Evolutionary conservation across 2,888 invertebrate genomes (phyloP).

Genomic region (Lydus trimaculatus): DNA sequence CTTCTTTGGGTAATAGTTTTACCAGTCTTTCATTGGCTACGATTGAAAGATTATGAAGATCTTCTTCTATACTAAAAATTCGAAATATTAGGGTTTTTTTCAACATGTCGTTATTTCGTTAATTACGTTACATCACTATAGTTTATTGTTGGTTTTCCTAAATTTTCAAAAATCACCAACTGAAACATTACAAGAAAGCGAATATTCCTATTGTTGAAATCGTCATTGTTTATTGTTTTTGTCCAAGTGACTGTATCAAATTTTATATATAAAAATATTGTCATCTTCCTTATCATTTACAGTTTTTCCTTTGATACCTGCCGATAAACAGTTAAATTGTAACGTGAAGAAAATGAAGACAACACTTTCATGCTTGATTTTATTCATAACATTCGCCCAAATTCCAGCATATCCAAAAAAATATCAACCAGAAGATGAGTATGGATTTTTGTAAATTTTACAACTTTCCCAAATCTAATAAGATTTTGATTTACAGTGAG

Average conservation of each 20-base stretch:
- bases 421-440: conserved; percentile 52
- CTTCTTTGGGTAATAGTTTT: not conserved
- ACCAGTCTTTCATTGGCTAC: not conserved
- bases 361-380: conserved; percentile 2
- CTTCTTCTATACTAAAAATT: too few species aligned
- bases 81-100: too few species aligned
- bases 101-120: not conserved
- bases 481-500: conserved; percentile 44
- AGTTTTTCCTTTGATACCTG: not conserved
- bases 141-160: conserved; percentile 13
- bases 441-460: too few species aligned
- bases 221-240: conserved; percentile 54
- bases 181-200: conserved; percentile 42
- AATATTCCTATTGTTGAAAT: conserved; percentile 42
- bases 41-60: not conserved
- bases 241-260: conserved; percentile 52
- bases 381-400: conserved; percentile 14
- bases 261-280: conserved; percentile 45
- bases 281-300: not conserved
- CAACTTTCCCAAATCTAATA: conserved; percentile 13
- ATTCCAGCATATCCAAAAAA: conserved; percentile 50
- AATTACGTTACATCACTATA: conserved; percentile 17
- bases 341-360: conserved; percentile 15
- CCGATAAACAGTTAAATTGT: not conserved
- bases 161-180: conserved; percentile 14